Evolutionary conservation across 2,888 invertebrate species (phyloP), one percentile per base, ranked within the genome.

Genomic region (Papilio protenor): DNA sequence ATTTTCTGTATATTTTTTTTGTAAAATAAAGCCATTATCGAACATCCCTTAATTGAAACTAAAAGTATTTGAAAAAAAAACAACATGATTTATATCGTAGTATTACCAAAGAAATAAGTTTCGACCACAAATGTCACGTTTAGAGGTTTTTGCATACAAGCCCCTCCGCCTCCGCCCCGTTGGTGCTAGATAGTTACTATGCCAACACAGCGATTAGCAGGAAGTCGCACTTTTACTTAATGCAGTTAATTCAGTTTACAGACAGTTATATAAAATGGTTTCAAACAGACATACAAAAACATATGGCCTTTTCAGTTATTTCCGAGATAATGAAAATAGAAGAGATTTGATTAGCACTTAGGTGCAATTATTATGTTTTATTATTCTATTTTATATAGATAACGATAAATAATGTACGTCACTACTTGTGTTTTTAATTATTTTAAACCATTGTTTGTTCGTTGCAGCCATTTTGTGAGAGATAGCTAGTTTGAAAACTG

Each of bases 131-230:
- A 73, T 33, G 52, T 77, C 73, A 74, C 61, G 21, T 71, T 2
- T 72, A 76, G 77, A 77, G 77, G 66, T 52, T 73, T 78, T 72
- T 71, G 71, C 77, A 77, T 76, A 55, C 33, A 71, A 61, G 55
- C 77, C 81, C 82, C 82, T 81, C 83, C 49, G 49, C 49, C 83
- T 81, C 81, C 80, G 79, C 84, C 83, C 84, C 82, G 79, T 84
- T 80, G 85, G 85, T 85, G 85, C 85, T 85, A 85, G 82, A 81
- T 84, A 84, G 81, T 81, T 79, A 81, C 79, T 81, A 82, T 82
- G 83, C 84, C 85, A 85, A 79, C 49, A 66, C 45, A 80, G 80
- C 80, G 81, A 77, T 81, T 80, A 75, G 74, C 47, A 74, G 69
- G 52, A 76, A 79, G 76, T 81, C 80, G 81, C 78, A 81, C 82